Evolutionary conservation across 2,888 invertebrate species (phyloP).

Genomic region (Tenthredo scrophulariae): DNA sequence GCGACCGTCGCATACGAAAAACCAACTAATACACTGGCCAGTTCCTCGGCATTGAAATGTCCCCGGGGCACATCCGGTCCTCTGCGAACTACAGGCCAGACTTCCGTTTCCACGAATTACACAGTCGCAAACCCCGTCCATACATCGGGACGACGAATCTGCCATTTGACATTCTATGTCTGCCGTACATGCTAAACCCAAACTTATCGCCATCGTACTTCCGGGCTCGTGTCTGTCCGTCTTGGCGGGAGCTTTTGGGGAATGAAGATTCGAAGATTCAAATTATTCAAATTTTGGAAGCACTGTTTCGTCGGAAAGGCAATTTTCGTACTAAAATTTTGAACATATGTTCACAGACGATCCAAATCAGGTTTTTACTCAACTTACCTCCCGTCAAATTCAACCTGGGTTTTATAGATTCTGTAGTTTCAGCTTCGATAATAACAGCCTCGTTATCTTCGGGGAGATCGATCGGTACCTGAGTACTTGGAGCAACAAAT

Average conservation of each 20-base stretch:
- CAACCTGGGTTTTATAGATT: constrained; percentile 62
- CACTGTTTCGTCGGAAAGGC: not conserved
- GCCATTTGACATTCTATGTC: constrained; percentile 90
- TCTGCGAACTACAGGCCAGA: constrained; percentile 84
- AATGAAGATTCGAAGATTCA: not conserved
- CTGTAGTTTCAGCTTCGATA: constrained; percentile 57
- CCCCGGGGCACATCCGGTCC: constrained; percentile 89
- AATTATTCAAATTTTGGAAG: not conserved
- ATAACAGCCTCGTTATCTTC: constrained; percentile 60
- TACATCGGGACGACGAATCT: constrained; percentile 88
- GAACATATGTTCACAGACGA: not conserved
- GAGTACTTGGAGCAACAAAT: constrained; percentile 62
- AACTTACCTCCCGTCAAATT: constrained; percentile 60
- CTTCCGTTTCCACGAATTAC: constrained; percentile 80
- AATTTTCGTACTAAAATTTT: not conserved
- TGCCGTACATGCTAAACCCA: constrained; percentile 88
- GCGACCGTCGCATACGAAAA: constrained; percentile 93
- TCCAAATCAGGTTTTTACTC: not conserved
- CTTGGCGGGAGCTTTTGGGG: constrained; percentile 68
- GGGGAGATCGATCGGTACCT: constrained; percentile 66
- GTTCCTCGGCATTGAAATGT: constrained; percentile 94
- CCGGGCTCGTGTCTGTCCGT: constrained; percentile 73
- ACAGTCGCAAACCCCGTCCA: constrained; percentile 90
- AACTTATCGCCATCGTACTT: constrained; percentile 81
- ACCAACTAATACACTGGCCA: constrained; percentile 94